phyloP scores from a whole-genome alignment of 2,797 vertebrate genomes.

The Monodelphis domestica region DNA sequence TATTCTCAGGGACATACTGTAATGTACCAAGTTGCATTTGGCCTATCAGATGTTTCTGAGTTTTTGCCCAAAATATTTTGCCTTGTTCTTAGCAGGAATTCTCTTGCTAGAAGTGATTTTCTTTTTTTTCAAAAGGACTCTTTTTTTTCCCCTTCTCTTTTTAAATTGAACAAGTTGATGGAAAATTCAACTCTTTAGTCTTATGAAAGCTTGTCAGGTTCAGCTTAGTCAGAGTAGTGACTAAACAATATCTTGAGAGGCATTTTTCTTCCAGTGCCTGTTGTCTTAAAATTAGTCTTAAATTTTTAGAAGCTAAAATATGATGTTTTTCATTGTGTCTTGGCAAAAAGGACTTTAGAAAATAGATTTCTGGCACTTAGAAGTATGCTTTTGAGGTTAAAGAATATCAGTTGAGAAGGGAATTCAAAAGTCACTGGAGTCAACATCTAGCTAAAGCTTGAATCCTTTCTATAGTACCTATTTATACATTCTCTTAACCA shows the following conservation, averaged over 20 bases:
- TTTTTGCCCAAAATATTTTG: background rate
- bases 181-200: conserved; percentile 39
- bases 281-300: conserved; percentile 30
- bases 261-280: conserved; percentile 19
- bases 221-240: conserved; percentile 32
- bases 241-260: conserved; percentile 45
- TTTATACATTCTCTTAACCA: background rate
- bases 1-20: background rate
- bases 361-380: background rate
- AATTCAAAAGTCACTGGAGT: background rate
- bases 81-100: background rate
- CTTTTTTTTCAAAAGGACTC: conserved; percentile 4
- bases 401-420: background rate
- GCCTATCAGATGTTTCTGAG: background rate
- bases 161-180: background rate
- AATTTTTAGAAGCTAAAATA: conserved; percentile 11
- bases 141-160: conserved; percentile 46
- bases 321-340: background rate
- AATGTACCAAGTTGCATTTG: background rate
- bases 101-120: background rate
- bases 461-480: too few species aligned
- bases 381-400: background rate
- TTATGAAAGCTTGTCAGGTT: conserved; percentile 34
- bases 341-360: background rate
- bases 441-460: background rate